Evolutionary conservation across 2,888 invertebrate species (phyloP).

Genomic region (Drosophila silvestris): DNA sequence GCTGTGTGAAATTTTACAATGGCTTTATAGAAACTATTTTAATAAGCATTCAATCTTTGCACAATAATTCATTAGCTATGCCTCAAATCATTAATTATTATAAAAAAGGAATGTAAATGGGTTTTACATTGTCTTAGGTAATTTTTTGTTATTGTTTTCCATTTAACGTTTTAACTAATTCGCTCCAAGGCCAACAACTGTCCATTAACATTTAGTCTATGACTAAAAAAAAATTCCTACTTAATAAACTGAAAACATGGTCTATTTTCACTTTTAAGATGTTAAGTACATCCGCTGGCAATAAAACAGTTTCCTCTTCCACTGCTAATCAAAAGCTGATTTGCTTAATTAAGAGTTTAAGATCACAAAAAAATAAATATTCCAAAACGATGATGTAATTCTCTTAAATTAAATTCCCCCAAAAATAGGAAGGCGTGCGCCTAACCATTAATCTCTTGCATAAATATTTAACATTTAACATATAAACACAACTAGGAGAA

Average conservation of each 20-base stretch:
- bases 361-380: slow-evolving; percentile 21
- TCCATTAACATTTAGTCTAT: slow-evolving; percentile 14
- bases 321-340: slow-evolving; percentile 50
- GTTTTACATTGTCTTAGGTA: slow-evolving; percentile 15
- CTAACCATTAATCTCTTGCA: slow-evolving; percentile 78
- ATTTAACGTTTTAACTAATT: neutral
- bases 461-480: slow-evolving; percentile 71
- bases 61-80: slow-evolving; percentile 22
- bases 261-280: slow-evolving; percentile 38
- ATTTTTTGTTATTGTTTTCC: slow-evolving; percentile 18
- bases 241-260: slow-evolving; percentile 13
- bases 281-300: slow-evolving; percentile 52
- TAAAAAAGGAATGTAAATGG: slow-evolving; percentile 35
- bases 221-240: neutral
- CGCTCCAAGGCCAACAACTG: slow-evolving; percentile 23
- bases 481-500: slow-evolving; percentile 37
- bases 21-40: slow-evolving; percentile 12
- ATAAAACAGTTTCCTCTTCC: slow-evolving; percentile 50
- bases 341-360: slow-evolving; percentile 65
- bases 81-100: slow-evolving; percentile 45
- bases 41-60: slow-evolving; percentile 11
- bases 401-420: slow-evolving; percentile 11
- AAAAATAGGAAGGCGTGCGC: slow-evolving; percentile 66
- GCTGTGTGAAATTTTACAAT: slow-evolving; percentile 4
- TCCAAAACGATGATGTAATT: slow-evolving; percentile 41